Percentiles rank a stretch among this genome's conserved stretches.
Evolutionary conservation across 2,888 invertebrate genomes (phyloP).

Genomic region (Blera fallax): DNA sequence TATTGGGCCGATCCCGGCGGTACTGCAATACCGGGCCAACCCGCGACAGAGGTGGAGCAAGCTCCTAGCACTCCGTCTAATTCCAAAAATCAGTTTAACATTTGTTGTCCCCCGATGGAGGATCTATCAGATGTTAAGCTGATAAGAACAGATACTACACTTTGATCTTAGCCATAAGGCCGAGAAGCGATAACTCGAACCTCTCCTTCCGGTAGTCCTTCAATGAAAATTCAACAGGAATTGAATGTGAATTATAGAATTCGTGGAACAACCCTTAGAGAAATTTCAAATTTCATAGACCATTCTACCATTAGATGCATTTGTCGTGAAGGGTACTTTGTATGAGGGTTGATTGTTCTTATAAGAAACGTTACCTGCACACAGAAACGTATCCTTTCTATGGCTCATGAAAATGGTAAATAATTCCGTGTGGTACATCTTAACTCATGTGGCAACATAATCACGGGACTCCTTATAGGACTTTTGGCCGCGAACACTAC

Average conservation of each 20-base stretch:
- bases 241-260: not conserved
- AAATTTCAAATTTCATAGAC: too few species aligned
- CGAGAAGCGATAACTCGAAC: conserved; percentile 82
- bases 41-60: conserved; percentile 86
- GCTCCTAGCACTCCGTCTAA: conserved; percentile 84
- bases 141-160: conserved; percentile 87
- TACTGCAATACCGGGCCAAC: conserved; percentile 87
- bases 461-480: too few species aligned
- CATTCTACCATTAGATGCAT: too few species aligned
- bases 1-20: conserved; percentile 83
- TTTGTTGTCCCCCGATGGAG: conserved; percentile 83
- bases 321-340: too few species aligned
- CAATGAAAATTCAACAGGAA: not conserved
- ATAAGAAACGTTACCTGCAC: too few species aligned
- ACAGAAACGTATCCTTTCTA: too few species aligned
- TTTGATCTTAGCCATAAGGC: conserved; percentile 85
- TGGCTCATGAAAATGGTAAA: too few species aligned
- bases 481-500: too few species aligned
- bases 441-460: too few species aligned
- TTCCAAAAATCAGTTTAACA: conserved; percentile 85
- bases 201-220: not conserved
- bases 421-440: too few species aligned
- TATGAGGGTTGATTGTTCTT: too few species aligned
- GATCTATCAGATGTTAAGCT: conserved; percentile 87
- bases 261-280: too few species aligned